phyloP scores from a whole-genome alignment of 1,140 invertebrate species.

The Drosophila erecta region DNA sequence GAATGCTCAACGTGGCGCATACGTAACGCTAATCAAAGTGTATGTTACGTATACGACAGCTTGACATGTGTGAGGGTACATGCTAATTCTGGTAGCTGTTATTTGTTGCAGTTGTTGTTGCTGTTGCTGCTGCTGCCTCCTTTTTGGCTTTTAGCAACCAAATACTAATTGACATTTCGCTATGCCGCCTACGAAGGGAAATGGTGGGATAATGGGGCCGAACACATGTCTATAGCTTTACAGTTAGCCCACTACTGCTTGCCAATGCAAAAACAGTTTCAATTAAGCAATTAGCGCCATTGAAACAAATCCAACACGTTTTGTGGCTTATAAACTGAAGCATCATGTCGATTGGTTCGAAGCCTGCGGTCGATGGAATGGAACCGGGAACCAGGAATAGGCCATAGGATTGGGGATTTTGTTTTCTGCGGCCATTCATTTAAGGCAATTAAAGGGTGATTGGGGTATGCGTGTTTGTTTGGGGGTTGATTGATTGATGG shows the following conservation, averaged over 20 bases:
- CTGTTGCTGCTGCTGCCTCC: constrained; percentile 9
- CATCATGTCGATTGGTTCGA: constrained; percentile 73
- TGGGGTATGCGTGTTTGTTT: constrained; percentile 31
- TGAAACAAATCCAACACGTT: constrained; percentile 83
- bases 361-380: constrained; percentile 37
- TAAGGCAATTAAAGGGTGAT: constrained; percentile 49
- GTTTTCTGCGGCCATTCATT: constrained; percentile 53
- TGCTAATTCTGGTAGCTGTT: constrained; percentile 58
- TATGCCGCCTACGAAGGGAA: constrained; percentile 47
- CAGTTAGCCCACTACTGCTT: constrained; percentile 54
- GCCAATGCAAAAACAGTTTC: constrained; percentile 80
- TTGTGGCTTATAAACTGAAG: constrained; percentile 80
- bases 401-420: constrained; percentile 4
- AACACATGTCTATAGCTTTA: constrained; percentile 56
- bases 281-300: constrained; percentile 82
- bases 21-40: constrained; percentile 71
- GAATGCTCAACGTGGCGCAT: constrained; percentile 55
- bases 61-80: constrained; percentile 56
- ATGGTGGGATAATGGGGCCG: constrained; percentile 3
- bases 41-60: constrained; percentile 74
- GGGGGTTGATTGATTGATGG: constrained; percentile 9
- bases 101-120: constrained; percentile 28
- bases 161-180: constrained; percentile 81
- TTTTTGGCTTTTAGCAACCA: constrained; percentile 80
- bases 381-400: constrained; percentile 1